These are phyloP conservation scores for Brassicogethes aeneus DNA, from an alignment of 2,888 invertebrate genomes.

Conservation along the genomic window DNA sequence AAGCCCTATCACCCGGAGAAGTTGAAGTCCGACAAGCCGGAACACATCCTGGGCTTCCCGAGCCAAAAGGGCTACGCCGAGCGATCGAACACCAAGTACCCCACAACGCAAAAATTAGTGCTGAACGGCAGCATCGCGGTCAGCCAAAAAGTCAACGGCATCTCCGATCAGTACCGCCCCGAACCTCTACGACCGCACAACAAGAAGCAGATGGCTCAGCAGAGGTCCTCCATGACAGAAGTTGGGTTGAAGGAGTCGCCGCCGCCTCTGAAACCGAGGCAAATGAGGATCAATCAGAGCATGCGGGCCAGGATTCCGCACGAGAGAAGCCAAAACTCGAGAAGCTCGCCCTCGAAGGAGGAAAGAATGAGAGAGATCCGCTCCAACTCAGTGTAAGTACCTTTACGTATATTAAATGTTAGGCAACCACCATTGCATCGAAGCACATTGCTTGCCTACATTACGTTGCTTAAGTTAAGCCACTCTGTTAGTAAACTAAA, in stretches of 20 bases:
- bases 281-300: conserved; percentile 37
- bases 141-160: conserved; percentile 37
- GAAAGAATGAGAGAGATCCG: conserved; percentile 22
- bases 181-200: conserved; percentile 33
- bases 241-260: conserved; percentile 26
- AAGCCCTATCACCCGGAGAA: conserved; percentile 24
- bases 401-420: conserved; percentile 11
- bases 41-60: conserved; percentile 26
- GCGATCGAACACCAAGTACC: conserved; percentile 42
- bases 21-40: conserved; percentile 15
- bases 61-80: conserved; percentile 36
- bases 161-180: conserved; percentile 33
- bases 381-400: conserved; percentile 35
- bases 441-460: no score
- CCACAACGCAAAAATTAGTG: conserved; percentile 41
- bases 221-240: conserved; percentile 35
- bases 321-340: conserved; percentile 19
- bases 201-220: conserved; percentile 15
- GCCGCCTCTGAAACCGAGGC: conserved; percentile 38
- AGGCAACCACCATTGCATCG: conserved; percentile 3
- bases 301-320: conserved; percentile 35
- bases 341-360: conserved; percentile 28
- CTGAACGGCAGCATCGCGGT: conserved; percentile 41
- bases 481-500: no score
- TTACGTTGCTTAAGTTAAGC: no score